phyloP scores from a whole-genome alignment of 2,113 vertebrate genomes.

The Seriola aureovittata region DNA sequence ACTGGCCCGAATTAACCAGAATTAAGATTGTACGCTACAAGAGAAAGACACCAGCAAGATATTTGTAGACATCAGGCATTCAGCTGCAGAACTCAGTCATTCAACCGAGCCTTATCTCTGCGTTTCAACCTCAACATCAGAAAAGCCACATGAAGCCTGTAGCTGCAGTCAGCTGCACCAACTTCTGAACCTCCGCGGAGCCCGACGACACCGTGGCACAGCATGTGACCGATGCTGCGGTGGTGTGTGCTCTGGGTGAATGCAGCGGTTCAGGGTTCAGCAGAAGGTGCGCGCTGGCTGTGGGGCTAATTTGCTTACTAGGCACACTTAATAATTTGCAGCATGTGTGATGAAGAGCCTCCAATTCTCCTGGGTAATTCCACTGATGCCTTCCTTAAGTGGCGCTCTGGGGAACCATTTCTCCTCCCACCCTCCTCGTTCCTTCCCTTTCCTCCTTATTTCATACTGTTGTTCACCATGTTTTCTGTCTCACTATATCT shows the following conservation, averaged over 20 bases:
- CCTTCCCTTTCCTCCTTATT: conserved; percentile 29
- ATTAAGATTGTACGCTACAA: background rate
- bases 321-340: conserved; percentile 59
- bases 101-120: background rate
- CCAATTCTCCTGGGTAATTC: conserved; percentile 62
- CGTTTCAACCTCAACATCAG: conserved; percentile 4
- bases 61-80: background rate
- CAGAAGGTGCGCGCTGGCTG: conserved; percentile 48
- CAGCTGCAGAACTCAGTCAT: background rate
- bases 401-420: conserved; percentile 60
- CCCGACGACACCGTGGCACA: background rate
- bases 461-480: conserved; percentile 13
- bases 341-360: conserved; percentile 59
- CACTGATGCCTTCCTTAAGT: conserved; percentile 63
- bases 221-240: conserved; percentile 15
- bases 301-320: conserved; percentile 63
- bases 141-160: conserved; percentile 22
- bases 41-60: background rate
- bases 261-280: conserved; percentile 50
- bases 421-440: conserved; percentile 22
- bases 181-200: conserved; percentile 13
- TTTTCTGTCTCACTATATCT: conserved; percentile 28
- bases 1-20: background rate
- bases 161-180: conserved; percentile 3
- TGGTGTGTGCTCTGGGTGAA: conserved; percentile 25